These are phyloP conservation scores for Enteromius thamalakanensis DNA, from an alignment of 2,797 vertebrate genomes.

Conservation along the genomic window DNA sequence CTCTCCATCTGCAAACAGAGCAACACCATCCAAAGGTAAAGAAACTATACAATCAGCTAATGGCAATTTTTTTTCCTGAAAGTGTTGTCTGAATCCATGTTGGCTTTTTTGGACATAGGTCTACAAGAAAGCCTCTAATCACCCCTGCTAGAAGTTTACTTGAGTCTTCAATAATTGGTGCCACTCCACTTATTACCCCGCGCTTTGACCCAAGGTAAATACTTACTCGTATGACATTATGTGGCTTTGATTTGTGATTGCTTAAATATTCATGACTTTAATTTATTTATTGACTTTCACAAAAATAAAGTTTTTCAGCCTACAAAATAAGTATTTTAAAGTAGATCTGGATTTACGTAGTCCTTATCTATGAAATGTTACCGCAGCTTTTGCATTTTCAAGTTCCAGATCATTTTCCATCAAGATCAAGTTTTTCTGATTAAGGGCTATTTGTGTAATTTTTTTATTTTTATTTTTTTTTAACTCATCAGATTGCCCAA, in stretches of 20 bases:
- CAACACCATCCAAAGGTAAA: slow-evolving; percentile 68
- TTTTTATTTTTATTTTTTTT: not conserved
- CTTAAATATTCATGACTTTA: not conserved
- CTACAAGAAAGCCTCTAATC: slow-evolving; percentile 71
- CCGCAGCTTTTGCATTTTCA: not conserved
- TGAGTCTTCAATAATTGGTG: slow-evolving; percentile 75
- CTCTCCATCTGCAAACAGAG: slow-evolving; percentile 68
- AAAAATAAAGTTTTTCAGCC: not conserved
- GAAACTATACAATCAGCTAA: too few relatives aligned
- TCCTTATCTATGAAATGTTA: not conserved
- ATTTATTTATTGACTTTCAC: not conserved
- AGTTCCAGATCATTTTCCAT: not conserved
- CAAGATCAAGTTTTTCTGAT: not conserved
- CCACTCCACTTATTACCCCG: slow-evolving; percentile 78
- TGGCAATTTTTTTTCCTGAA: not conserved
- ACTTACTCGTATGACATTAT: not conserved
- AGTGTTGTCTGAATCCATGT: not conserved
- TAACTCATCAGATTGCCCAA: slow-evolving; percentile 72
- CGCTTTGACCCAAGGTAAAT: slow-evolving; percentile 79
- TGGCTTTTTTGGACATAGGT: slow-evolving; percentile 64
- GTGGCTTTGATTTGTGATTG: not conserved
- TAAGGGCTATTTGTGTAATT: not conserved
- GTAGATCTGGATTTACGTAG: not conserved
- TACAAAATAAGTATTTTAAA: not conserved
- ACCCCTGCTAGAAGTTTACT: slow-evolving; percentile 74